Evolutionary conservation across 2,113 vertebrate genomes (phyloP), one percentile per base, ranked within the genome.

Genomic region (Coregonus clupeaformis): DNA sequence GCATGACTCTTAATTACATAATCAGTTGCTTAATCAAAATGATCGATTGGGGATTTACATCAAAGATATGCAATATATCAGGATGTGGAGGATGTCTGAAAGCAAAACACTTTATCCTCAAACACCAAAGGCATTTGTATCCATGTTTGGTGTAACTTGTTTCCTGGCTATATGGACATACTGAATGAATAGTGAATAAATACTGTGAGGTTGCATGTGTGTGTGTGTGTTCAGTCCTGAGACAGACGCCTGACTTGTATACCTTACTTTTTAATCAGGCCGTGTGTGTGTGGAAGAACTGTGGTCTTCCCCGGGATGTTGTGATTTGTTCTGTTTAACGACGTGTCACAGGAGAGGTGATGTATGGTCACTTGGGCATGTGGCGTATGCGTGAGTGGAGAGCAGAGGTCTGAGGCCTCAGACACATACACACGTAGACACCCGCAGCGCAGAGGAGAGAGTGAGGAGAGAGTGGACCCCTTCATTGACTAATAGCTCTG

Each of bases 301-400:
- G 20, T 60, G 6, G 1, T 80, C 47, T 82, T 76, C 79, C 74
- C 69, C 49, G 74, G 77, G 73, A 69, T 82, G 22, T 52, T 70
- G 79, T 86, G 84, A 89, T 87, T 88, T 82, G 85, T 90, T 76
- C 78, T 75, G 74, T 76, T 87, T 85, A 87, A 86, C 83, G 73
- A 75, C 14, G 65, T 89, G 85, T 85, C 83, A 64, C 63, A 72
- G 73, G 5, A 71, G 77, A 60, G 36, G 72, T 83, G 82, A 88
- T 84, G 67, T 80, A 86, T 73, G 45, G 78, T 77, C 78, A 82
- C 80, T 81, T 82, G 83, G 49, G 63, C 32, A 64, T 71, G 71
- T 57, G 74, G 52, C 66, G 65, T 79, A 71, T 47, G 66, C 71
- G 71, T 68, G 72, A 74, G 29, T 72, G 72, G 69, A 59, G 60